These are phyloP conservation scores for Xyrichtys novacula DNA, from an alignment of 2,797 vertebrate species.

Conservation along the genomic window DNA sequence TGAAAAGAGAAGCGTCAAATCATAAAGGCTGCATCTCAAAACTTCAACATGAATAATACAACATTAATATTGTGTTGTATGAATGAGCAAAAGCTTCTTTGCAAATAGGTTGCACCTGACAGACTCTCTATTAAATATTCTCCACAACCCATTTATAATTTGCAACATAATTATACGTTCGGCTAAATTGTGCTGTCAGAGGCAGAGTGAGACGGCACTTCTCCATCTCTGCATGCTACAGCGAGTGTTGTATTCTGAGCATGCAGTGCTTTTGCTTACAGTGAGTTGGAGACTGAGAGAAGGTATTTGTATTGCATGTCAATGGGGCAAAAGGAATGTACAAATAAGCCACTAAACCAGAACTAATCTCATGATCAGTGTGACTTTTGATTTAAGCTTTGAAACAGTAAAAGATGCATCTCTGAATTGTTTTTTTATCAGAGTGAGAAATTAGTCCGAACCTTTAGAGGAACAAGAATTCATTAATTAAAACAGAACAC, in stretches of 20 bases:
- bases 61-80: slow-evolving; percentile 53
- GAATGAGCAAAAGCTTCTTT: slow-evolving; percentile 64
- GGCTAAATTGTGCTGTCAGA: slow-evolving; percentile 49
- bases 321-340: slow-evolving; percentile 12
- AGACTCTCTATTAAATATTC: slow-evolving; percentile 62
- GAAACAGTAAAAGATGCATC: not conserved
- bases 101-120: slow-evolving; percentile 68
- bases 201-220: slow-evolving; percentile 39
- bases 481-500: slow-evolving; percentile 30
- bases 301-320: slow-evolving; percentile 34
- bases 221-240: slow-evolving; percentile 37
- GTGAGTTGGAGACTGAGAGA: slow-evolving; percentile 19
- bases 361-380: slow-evolving; percentile 10
- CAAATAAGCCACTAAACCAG: slow-evolving; percentile 26
- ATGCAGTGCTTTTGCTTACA: slow-evolving; percentile 33
- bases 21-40: slow-evolving; percentile 46
- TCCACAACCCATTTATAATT: slow-evolving; percentile 58
- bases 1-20: slow-evolving; percentile 20
- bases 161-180: slow-evolving; percentile 59
- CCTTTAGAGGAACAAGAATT: slow-evolving; percentile 43
- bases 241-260: slow-evolving; percentile 25
- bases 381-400: not conserved
- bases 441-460: slow-evolving; percentile 16
- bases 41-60: slow-evolving; percentile 57
- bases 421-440: slow-evolving; percentile 31